A percentile compares a stretch with the other conserved stretches of the same genome.
These are phyloP conservation scores for Heliconius ismenius DNA, from an alignment of 2,888 invertebrate genomes.

Conservation along the genomic window DNA sequence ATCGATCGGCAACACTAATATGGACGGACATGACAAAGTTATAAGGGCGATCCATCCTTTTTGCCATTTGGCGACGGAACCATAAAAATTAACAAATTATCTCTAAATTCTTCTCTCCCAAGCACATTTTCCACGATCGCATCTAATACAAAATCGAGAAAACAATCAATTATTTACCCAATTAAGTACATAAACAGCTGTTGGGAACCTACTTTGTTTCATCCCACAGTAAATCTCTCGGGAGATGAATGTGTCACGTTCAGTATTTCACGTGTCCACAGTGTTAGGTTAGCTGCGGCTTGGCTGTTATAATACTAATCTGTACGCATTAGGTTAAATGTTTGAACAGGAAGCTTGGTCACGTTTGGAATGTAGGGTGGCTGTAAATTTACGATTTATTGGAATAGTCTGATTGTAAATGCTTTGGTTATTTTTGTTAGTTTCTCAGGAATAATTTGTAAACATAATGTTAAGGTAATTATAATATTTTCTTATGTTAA, in stretches of 20 bases:
- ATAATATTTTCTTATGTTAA: too few relatives aligned
- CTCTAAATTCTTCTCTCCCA: too few relatives aligned
- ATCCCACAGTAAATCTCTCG: constrained; percentile 17
- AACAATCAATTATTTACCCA: not conserved
- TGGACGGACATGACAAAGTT: too few relatives aligned
- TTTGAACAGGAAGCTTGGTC: constrained; percentile 11
- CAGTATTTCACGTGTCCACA: constrained; percentile 22
- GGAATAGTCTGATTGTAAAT: too few relatives aligned
- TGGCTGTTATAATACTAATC: constrained; percentile 24
- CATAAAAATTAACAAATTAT: too few relatives aligned
- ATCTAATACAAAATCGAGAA: not conserved
- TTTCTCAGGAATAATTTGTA: too few relatives aligned
- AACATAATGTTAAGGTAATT: too few relatives aligned
- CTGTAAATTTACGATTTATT: not conserved
- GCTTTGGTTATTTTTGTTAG: too few relatives aligned
- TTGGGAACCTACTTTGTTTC: constrained; percentile 20
- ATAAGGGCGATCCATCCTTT: too few relatives aligned
- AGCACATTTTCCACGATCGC: too few relatives aligned
- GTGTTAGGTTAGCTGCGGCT: constrained; percentile 14
- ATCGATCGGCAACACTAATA: too few relatives aligned
- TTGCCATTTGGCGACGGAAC: too few relatives aligned
- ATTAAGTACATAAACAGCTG: constrained; percentile 10
- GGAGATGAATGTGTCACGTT: constrained; percentile 21
- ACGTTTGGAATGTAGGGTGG: not conserved
- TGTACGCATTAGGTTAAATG: constrained; percentile 17